Conservation (phyloP, 2,797 vertebrate genomes). For the Aeoliscus strigatus region DNA sequence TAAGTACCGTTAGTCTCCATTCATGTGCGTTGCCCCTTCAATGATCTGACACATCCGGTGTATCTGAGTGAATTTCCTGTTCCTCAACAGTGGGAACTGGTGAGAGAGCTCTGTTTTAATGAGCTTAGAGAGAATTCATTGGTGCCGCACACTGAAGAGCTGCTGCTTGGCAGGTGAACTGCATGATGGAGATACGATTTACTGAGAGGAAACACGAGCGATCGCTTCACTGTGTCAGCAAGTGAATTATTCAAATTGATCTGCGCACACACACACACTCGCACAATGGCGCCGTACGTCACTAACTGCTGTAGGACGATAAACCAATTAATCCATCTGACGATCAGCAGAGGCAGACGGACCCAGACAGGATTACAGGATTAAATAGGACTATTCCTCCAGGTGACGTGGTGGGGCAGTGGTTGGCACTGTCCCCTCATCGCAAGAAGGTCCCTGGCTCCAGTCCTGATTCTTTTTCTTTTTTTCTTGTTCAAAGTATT, state of each 20-base stretch:
- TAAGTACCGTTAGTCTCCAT: no score
- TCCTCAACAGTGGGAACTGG: no score
- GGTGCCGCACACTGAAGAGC: conserved; percentile 15
- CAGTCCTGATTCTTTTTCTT: no score
- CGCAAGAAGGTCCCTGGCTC: no score
- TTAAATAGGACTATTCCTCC: no score
- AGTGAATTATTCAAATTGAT: conserved; percentile 58
- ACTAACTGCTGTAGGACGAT: conserved; percentile 27
- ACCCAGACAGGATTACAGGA: no score
- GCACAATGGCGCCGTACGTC: conserved; percentile 14
- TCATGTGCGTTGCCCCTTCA: no score
- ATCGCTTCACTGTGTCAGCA: conserved; percentile 46
- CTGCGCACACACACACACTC: conserved; percentile 31
- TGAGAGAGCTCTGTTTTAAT: conserved; percentile 8
- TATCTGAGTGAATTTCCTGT: no score
- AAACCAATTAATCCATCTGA: conserved; percentile 28
- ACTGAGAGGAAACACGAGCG: conserved; percentile 36
- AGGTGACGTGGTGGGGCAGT: no score
- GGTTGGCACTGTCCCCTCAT: no score
- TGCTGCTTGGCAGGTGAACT: conserved; percentile 27
- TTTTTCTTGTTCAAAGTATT: no score
- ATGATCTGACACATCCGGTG: no score
- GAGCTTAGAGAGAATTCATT: conserved; percentile 40
- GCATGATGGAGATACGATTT: conserved; percentile 25
- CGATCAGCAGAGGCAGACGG: conserved; percentile 26